Evolutionary conservation across 2,888 invertebrate genomes (phyloP).

Genomic region (Melieria crassipennis): DNA sequence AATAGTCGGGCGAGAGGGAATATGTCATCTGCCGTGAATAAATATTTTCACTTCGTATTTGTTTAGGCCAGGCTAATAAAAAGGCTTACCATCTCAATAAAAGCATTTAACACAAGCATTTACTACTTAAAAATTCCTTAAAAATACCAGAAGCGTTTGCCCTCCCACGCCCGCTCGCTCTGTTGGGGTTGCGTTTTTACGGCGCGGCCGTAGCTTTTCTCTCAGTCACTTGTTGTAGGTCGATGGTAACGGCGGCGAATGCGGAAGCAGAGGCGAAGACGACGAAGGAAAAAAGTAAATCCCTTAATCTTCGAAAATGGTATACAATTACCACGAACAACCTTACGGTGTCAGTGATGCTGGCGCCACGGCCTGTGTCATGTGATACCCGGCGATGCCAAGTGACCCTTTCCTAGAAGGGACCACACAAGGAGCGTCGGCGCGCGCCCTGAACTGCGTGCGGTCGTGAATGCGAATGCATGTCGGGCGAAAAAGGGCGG

Average conservation of each 20-base stretch:
- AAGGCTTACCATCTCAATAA: constrained; percentile 65
- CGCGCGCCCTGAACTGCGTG: not conserved
- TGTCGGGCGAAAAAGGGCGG: not conserved
- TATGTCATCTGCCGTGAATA: constrained; percentile 45
- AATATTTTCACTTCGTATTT: constrained; percentile 41
- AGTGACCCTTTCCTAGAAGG: constrained; percentile 57
- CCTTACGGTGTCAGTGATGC: constrained; percentile 42
- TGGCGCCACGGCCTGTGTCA: constrained; percentile 29
- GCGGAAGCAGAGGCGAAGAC: too few species aligned
- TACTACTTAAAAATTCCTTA: constrained; percentile 53
- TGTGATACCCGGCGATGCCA: constrained; percentile 46
- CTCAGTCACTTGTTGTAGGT: too few species aligned
- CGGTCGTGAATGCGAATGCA: not conserved
- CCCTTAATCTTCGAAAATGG: constrained; percentile 64
- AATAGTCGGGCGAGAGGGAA: constrained; percentile 15
- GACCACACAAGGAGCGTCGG: constrained; percentile 26
- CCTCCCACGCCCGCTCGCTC: too few species aligned
- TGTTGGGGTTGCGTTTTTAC: too few species aligned
- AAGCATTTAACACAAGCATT: constrained; percentile 65
- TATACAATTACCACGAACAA: constrained; percentile 60
- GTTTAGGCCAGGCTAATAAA: constrained; percentile 48
- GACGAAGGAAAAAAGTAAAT: constrained; percentile 48
- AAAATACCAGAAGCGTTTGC: constrained; percentile 34
- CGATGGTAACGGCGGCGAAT: too few species aligned
- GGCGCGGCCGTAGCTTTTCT: too few species aligned